These are phyloP conservation scores for Geodia barretti DNA, from an alignment of 37 sponge, comb jelly and placozoan genomes.

Conservation along the genomic window DNA sequence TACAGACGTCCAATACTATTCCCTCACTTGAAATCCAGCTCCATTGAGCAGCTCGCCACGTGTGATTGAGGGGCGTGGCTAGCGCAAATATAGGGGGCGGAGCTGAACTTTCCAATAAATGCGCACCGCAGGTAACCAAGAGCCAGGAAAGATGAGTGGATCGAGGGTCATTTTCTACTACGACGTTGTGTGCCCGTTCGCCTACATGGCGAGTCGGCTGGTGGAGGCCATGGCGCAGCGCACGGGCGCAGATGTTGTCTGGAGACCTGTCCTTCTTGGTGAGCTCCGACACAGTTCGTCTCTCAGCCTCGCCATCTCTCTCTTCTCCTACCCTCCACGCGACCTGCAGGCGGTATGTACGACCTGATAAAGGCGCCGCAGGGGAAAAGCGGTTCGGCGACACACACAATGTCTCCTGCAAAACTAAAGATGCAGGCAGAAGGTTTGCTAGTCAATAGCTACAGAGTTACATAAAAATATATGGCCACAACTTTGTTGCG, in stretches of 20 bases:
- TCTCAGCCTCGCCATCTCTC: too few species aligned
- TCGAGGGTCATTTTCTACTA: slow-evolving; percentile 71
- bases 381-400: slow-evolving; percentile 85
- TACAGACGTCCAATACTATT: too few species aligned
- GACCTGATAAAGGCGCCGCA: slow-evolving; percentile 76
- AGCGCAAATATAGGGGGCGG: too few species aligned
- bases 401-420: slow-evolving; percentile 75
- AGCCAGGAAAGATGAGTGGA: neutral
- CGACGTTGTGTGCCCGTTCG: slow-evolving; percentile 95
- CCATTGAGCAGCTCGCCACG: neutral
- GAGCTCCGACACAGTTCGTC: too few species aligned
- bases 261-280: slow-evolving; percentile 94
- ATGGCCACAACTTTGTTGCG: too few species aligned
- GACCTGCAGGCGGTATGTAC: slow-evolving; percentile 78
- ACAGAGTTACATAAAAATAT: too few species aligned
- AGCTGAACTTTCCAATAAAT: neutral
- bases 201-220: slow-evolving; percentile 83
- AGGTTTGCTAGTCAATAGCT: slow-evolving; percentile 36
- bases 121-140: neutral
- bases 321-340: too few species aligned
- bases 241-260: slow-evolving; percentile 50
- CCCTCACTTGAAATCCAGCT: neutral
- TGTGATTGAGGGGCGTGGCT: neutral
- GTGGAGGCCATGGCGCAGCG: slow-evolving; percentile 57
- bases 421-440: slow-evolving; percentile 48